A percentile compares a stretch with the other conserved stretches of the same genome.
phyloP scores from a whole-genome alignment of 2,113 vertebrate species.

The Alethe diademata region DNA sequence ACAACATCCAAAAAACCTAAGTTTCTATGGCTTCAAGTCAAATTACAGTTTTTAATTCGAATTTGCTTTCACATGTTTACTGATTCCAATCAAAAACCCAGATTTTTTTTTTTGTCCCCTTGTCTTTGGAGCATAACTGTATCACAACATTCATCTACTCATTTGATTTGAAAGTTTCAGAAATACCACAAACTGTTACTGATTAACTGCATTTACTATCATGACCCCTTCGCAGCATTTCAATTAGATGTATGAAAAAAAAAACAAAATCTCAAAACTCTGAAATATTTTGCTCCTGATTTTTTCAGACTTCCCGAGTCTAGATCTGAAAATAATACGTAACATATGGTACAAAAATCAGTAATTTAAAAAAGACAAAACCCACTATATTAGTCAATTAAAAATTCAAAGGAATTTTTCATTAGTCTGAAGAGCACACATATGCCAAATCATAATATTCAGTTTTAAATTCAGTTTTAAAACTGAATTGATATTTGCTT shows the following conservation, averaged over 20 bases:
- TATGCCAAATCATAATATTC: not conserved
- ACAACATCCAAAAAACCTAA: not conserved
- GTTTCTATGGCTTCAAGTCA: not conserved
- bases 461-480: not conserved
- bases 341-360: not conserved
- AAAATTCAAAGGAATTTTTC: not conserved
- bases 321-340: not conserved
- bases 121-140: not conserved
- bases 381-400: not conserved
- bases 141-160: not conserved
- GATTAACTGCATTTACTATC: slow-evolving; percentile 6
- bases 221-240: not conserved
- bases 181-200: slow-evolving; percentile 6
- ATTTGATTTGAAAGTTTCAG: slow-evolving; percentile 1
- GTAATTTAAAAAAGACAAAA: not conserved
- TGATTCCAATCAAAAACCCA: not conserved
- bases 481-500: not conserved
- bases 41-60: not conserved
- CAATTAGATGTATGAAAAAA: not conserved
- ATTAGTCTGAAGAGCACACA: not conserved
- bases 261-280: not conserved
- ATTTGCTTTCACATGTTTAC: not conserved
- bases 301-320: not conserved
- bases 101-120: not conserved
- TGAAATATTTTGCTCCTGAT: not conserved